Base-by-base conservation (phyloP, 2,797 vertebrate species). In the Chaetophractus vellerosus region DNA sequence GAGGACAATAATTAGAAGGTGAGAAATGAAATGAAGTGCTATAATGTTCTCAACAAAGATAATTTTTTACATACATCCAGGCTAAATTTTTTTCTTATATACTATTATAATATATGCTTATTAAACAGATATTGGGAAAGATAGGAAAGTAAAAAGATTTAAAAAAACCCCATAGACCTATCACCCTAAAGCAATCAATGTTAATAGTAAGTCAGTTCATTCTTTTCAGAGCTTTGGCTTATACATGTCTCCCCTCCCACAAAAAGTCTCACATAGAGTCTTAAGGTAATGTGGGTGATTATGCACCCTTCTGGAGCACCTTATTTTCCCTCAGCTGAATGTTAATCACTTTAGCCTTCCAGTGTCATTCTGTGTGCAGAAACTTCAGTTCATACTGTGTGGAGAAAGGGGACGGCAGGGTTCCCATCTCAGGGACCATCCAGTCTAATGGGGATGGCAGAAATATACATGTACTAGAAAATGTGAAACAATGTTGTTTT, bases 91-190 rank as follows among this genome's bases (percentile, higher is more conserved):
- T 33, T 90, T 82, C 41, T 50, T 66, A 74, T 33, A 64, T 57
- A 18, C 11, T 12, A 4, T 31, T 80, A 69, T 83, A 8, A 23
- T 41, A 55, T 23, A 12, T 61, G 41, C 6, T 45, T 92, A n/a
- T 26, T 84, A 93, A 89, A 66, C 8, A n/a, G 59, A 93, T 79
- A 57, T 83, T 31, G 78, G 33, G 92, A 92, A 91, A 82, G 28
- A 48, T 14, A 66, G 55, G 15, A 76, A 95, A 83, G 89, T 63
- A 57, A 45, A n/a, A 90, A 36, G 14, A 84, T 59, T 5, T 55
- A 68, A 88, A 82, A 80, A n/a, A 38, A 38, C 38, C 41, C 14
- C 31, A 55, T 16, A 64, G 26, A 9, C 31, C 12, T 79, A 28
- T 38, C 10, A 80, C 36, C 52, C 26, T 59, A 87, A 89, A 55